Percentiles rank a stretch among this genome's conserved stretches.
These are phyloP conservation scores for Spea bombifrons DNA, from an alignment of 2,113 vertebrate genomes.

Conservation along the genomic window DNA sequence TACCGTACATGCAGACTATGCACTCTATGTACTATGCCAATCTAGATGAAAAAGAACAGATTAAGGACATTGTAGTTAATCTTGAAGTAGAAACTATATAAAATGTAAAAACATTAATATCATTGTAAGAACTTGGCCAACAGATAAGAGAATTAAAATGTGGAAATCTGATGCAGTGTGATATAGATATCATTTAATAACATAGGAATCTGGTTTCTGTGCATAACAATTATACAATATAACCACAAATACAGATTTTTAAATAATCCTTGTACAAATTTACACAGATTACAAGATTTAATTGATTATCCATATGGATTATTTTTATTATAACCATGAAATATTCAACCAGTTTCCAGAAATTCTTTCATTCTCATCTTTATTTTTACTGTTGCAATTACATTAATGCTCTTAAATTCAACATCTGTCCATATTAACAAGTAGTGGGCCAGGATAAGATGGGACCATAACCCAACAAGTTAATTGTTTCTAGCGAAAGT, in stretches of 20 bases:
- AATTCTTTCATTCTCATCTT: background rate
- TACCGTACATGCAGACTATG: too few species aligned
- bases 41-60: too few species aligned
- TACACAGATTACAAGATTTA: background rate
- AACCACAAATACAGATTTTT: background rate
- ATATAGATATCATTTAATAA: background rate
- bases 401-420: too few species aligned
- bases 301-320: background rate
- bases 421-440: too few species aligned
- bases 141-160: background rate
- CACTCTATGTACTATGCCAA: too few species aligned
- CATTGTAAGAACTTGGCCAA: too few species aligned
- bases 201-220: background rate
- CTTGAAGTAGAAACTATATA: background rate
- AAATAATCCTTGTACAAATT: background rate
- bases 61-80: too few species aligned
- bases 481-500: too few species aligned
- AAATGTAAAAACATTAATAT: background rate
- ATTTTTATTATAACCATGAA: background rate
- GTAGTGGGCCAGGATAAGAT: too few species aligned
- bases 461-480: too few species aligned
- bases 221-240: background rate
- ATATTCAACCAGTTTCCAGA: background rate
- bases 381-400: too few species aligned
- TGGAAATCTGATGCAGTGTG: background rate